Percentiles rank a stretch among this genome's conserved stretches.
Conservation (phyloP, 2,113 vertebrate genomes). For the Cyanistes caeruleus region DNA sequence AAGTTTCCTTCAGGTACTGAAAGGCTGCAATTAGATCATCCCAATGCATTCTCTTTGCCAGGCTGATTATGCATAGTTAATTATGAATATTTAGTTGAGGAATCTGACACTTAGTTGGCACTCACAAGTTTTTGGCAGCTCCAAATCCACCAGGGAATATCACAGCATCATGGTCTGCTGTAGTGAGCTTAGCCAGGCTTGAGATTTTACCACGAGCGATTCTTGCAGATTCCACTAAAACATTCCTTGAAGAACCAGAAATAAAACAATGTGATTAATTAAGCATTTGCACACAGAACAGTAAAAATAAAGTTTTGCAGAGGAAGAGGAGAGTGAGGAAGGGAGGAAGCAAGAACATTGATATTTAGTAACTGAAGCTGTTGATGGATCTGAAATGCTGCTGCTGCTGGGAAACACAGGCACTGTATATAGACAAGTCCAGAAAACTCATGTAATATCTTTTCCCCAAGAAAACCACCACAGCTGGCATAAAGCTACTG, state of each 20-base stretch:
- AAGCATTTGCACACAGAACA: neutral
- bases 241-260: constrained; percentile 77
- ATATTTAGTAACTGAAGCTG: neutral
- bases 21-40: neutral
- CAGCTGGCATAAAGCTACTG: neutral
- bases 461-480: neutral
- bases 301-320: neutral
- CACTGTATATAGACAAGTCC: neutral
- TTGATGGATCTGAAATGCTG: neutral
- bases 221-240: constrained; percentile 90
- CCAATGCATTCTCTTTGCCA: neutral
- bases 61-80: neutral
- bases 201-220: constrained; percentile 90
- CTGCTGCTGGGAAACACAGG: neutral
- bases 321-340: neutral
- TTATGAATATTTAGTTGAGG: neutral
- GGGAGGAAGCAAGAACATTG: neutral
- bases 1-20: neutral
- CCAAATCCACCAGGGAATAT: constrained; percentile 95
- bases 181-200: constrained; percentile 80
- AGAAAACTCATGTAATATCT: neutral
- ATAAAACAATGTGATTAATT: neutral
- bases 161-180: constrained; percentile 82
- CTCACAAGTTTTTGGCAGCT: constrained; percentile 91
- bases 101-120: neutral